Conservation (phyloP, 2,797 vertebrate species). For the Dendrocincla tyrannina region DNA sequence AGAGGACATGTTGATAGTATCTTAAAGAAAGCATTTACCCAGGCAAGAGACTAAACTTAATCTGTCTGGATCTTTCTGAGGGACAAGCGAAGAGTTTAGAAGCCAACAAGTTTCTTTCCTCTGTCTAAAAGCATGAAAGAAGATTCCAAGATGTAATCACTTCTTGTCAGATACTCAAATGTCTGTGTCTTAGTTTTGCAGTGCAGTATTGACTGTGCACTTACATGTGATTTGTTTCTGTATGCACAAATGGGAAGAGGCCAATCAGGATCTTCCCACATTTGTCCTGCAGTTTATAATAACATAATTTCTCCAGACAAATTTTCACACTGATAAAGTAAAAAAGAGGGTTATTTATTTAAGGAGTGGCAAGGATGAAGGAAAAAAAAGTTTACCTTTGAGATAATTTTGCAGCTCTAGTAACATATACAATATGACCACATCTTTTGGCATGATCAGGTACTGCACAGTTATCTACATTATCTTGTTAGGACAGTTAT, state of each 20-base stretch:
- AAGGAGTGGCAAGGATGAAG: neutral
- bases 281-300: neutral
- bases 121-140: neutral
- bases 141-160: neutral
- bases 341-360: constrained; percentile 8
- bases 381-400: neutral
- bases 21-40: constrained; percentile 8
- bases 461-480: constrained; percentile 43
- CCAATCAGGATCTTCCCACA: neutral
- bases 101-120: neutral
- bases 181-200: neutral
- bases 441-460: constrained; percentile 42
- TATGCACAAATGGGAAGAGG: neutral
- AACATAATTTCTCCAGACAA: neutral
- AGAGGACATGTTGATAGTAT: constrained; percentile 3
- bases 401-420: constrained; percentile 32
- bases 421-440: neutral
- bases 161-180: constrained; percentile 1
- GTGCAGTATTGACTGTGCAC: neutral
- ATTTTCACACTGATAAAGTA: neutral
- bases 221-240: neutral
- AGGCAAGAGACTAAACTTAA: neutral
- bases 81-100: neutral
- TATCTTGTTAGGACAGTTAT: constrained; percentile 67
- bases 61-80: constrained; percentile 4